Conservation (phyloP, 2,113 vertebrate species). For the Sylvilagus bachmani region DNA sequence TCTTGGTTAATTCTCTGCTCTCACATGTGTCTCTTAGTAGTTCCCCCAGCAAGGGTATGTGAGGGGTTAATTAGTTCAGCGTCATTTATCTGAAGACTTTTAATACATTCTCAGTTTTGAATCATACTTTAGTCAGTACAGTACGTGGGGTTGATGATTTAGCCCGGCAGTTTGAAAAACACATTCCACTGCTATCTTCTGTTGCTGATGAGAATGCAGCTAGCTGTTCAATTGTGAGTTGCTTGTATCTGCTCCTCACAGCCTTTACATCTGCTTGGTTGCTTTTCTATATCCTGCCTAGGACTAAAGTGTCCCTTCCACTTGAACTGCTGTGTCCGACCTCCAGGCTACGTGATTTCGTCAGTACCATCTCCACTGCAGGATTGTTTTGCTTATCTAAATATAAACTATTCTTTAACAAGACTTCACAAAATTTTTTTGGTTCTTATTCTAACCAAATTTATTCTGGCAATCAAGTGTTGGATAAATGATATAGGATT, state of each 20-base stretch:
- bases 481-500: slow-evolving; percentile 8
- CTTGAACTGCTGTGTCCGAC: not conserved
- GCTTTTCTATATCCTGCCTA: not conserved
- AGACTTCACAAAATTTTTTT: not conserved
- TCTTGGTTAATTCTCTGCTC: slow-evolving; percentile 37
- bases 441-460: not conserved
- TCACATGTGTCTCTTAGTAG: not conserved
- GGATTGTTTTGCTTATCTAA: not conserved
- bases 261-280: not conserved
- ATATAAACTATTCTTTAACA: not conserved
- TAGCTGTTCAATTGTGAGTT: not conserved
- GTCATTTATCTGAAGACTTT: slow-evolving; percentile 11
- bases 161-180: not conserved
- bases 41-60: not conserved
- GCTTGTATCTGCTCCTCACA: not conserved
- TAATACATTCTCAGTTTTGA: not conserved
- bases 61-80: not conserved
- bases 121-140: not conserved
- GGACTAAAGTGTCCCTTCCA: not conserved
- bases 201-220: not conserved
- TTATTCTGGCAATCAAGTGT: slow-evolving; percentile 19
- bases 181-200: not conserved
- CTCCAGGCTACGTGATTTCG: not conserved
- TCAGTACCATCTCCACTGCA: not conserved
- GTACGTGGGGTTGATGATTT: not conserved